Evolutionary conservation across 2,797 vertebrate genomes (phyloP).

Genomic region (Buceros bicornis): DNA sequence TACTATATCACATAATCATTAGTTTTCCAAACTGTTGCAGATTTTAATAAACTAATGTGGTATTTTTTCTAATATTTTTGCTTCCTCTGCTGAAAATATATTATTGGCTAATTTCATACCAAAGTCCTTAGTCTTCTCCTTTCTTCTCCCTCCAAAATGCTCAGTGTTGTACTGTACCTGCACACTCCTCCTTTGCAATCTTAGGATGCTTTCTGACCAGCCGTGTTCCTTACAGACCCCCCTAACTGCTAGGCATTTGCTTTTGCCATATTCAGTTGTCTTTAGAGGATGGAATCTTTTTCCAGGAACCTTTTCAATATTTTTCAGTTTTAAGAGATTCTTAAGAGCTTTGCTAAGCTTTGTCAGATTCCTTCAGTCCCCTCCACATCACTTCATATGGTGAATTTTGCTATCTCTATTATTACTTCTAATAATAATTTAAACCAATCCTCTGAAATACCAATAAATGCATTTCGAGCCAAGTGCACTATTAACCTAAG

Average conservation of each 20-base stretch:
- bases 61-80: neutral
- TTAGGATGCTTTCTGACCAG: neutral
- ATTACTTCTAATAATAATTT: neutral
- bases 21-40: neutral
- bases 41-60: neutral
- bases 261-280: neutral
- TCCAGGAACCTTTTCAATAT: neutral
- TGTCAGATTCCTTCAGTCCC: neutral
- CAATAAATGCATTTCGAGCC: neutral
- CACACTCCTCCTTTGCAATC: neutral
- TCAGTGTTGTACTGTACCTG: neutral
- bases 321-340: neutral
- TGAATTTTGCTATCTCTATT: neutral
- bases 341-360: neutral
- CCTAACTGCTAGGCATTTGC: neutral
- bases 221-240: neutral
- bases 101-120: neutral
- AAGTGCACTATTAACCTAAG: neutral
- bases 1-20: neutral
- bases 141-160: neutral
- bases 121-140: neutral
- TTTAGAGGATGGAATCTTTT: neutral
- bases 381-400: neutral
- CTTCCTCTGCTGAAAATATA: neutral
- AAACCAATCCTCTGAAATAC: neutral